Percentiles rank a stretch among this genome's conserved stretches.
Conservation (phyloP, 2,113 vertebrate genomes). For the Thunnus thynnus region DNA sequence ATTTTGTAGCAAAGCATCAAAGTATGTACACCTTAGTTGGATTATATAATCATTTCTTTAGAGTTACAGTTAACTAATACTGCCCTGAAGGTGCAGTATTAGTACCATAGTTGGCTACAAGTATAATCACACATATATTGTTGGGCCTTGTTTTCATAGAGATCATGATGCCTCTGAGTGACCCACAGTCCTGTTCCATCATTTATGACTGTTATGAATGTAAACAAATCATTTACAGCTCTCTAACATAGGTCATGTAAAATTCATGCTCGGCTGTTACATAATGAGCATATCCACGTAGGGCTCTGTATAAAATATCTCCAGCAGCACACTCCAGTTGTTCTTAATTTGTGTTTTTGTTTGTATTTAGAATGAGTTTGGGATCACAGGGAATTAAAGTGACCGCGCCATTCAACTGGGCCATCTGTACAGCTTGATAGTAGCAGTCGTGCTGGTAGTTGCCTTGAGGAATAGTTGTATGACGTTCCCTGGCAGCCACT, state of each 20-base stretch:
- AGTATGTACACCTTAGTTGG: not conserved
- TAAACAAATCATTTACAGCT: conserved; percentile 66
- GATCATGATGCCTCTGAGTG: conserved; percentile 7
- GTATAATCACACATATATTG: not conserved
- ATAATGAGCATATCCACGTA: conserved; percentile 29
- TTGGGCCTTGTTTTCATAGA: not conserved
- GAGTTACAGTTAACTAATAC: conserved; percentile 3
- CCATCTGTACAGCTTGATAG: conserved; percentile 62
- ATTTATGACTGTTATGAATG: conserved; percentile 54
- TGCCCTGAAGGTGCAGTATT: not conserved
- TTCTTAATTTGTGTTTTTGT: conserved; percentile 61
- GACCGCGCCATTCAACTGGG: conserved; percentile 39
- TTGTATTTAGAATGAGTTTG: conserved; percentile 50
- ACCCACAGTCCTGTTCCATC: conserved; percentile 39
- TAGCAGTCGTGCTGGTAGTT: conserved; percentile 28
- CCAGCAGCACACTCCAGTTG: conserved; percentile 29
- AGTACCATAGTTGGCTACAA: not conserved
- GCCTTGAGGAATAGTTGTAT: conserved; percentile 51
- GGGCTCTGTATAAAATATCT: conserved; percentile 35
- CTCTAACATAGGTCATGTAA: conserved; percentile 40
- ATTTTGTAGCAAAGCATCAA: not conserved
- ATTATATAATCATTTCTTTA: not conserved
- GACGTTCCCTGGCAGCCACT: conserved; percentile 45
- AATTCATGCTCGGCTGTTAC: conserved; percentile 64
- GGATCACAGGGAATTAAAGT: conserved; percentile 45